Conservation (phyloP, 2,113 vertebrate genomes). For the Poicephalus gulielmi region DNA sequence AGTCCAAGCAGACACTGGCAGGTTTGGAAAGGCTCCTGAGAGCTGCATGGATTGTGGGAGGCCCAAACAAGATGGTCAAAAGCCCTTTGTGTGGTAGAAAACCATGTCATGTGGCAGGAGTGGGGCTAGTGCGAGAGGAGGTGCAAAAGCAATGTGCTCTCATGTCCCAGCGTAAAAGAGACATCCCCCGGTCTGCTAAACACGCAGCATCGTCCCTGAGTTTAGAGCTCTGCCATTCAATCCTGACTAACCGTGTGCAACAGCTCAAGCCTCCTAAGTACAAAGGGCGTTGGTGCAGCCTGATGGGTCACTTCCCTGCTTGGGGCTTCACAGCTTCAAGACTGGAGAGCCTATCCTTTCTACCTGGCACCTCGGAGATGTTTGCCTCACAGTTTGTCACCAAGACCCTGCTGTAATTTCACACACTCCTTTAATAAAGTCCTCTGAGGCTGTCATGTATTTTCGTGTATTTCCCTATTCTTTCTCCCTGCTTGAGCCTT, state of each 20-base stretch:
- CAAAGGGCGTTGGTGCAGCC: background rate
- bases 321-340: background rate
- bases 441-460: constrained; percentile 64
- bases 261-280: background rate
- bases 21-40: background rate
- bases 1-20: background rate
- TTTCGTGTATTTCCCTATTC: constrained; percentile 74
- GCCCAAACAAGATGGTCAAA: background rate
- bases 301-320: background rate
- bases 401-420: constrained; percentile 54
- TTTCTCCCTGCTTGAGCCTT: constrained; percentile 76
- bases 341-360: background rate
- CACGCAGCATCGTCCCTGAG: background rate
- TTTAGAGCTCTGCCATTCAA: background rate
- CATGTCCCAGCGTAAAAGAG: background rate
- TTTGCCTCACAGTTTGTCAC: background rate
- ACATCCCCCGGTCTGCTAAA: background rate
- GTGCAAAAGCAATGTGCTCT: background rate
- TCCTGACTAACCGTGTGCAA: background rate
- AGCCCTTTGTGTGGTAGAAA: background rate
- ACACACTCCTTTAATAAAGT: constrained; percentile 67
- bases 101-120: background rate
- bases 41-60: background rate
- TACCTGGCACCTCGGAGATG: background rate
- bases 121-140: background rate